Conservation (phyloP, 2,113 vertebrate genomes). For the Montifringilla adamsi region DNA sequence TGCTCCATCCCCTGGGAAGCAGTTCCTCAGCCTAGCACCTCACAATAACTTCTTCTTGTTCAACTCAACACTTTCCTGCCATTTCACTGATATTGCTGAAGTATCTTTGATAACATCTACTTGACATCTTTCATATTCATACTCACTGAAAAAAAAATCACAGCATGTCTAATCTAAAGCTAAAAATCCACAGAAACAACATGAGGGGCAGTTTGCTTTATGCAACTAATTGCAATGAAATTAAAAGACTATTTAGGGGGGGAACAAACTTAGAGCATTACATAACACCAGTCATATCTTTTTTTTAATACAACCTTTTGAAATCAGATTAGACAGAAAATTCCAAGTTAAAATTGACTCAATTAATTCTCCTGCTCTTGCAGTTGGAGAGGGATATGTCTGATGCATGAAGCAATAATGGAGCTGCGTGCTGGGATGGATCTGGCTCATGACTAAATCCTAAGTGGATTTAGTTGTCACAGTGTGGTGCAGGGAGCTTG, state of each 20-base stretch:
- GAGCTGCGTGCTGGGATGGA: not conserved
- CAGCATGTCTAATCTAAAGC: not conserved
- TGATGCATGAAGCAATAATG: not conserved
- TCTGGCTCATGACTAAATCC: not conserved
- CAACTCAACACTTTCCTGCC: not conserved
- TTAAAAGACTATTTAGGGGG: not conserved
- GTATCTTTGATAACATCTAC: not conserved
- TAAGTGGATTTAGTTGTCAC: not conserved
- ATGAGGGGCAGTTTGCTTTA: not conserved
- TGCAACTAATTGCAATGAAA: not conserved
- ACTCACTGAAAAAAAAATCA: not conserved
- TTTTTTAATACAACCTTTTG: not conserved
- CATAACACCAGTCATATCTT: not conserved
- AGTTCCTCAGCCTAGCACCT: not conserved
- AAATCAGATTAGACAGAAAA: not conserved
- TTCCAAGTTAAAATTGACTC: not conserved
- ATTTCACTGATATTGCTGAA: not conserved
- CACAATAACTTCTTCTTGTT: not conserved
- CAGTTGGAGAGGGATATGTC: not conserved
- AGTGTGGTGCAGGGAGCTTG: not conserved
- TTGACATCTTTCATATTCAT: not conserved
- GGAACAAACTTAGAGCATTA: not conserved
- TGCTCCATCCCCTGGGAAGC: not conserved
- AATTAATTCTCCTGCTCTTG: not conserved
- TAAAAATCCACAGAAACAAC: not conserved